Percentiles rank a stretch among this genome's conserved stretches.
Conservation (phyloP, 2,888 invertebrate genomes). For the Melolontha melolontha region DNA sequence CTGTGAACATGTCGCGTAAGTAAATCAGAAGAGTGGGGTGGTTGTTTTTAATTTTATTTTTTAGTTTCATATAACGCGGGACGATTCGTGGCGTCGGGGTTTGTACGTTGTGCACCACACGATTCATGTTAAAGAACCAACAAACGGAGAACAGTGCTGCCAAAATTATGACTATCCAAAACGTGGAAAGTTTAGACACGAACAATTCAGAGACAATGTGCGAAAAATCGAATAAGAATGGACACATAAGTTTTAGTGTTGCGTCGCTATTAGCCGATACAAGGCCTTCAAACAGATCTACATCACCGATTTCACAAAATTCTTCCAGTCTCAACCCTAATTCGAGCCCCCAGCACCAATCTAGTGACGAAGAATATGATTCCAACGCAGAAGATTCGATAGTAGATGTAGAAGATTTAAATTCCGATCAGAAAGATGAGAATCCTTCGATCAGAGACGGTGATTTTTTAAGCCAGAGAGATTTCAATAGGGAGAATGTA, state of each 20-base stretch:
- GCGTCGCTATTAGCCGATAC: constrained; percentile 89
- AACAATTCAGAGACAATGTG: constrained; percentile 62
- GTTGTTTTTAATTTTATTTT: neutral
- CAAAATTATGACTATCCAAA: constrained; percentile 78
- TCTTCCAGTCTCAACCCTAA: constrained; percentile 65
- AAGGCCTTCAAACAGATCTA: constrained; percentile 68
- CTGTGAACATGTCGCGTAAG: too few species aligned
- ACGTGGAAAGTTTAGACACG: constrained; percentile 62
- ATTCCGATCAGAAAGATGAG: constrained; percentile 67
- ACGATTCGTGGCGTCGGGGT: constrained; percentile 7
- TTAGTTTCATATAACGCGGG: too few species aligned
- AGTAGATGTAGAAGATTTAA: constrained; percentile 85
- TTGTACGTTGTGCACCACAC: neutral
- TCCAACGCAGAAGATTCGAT: constrained; percentile 78
- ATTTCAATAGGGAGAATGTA: constrained; percentile 54
- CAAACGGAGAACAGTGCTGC: constrained; percentile 66
- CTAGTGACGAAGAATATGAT: constrained; percentile 75
- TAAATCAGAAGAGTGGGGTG: too few species aligned
- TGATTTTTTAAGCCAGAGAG: constrained; percentile 61
- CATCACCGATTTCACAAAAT: constrained; percentile 67
- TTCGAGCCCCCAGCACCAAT: constrained; percentile 58
- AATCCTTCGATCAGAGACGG: constrained; percentile 54
- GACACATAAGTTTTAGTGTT: constrained; percentile 86
- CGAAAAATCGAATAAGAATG: constrained; percentile 67
- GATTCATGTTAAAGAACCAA: constrained; percentile 43